Conservation (phyloP, 2,113 vertebrate species). For the Leucopsar rothschildi region DNA sequence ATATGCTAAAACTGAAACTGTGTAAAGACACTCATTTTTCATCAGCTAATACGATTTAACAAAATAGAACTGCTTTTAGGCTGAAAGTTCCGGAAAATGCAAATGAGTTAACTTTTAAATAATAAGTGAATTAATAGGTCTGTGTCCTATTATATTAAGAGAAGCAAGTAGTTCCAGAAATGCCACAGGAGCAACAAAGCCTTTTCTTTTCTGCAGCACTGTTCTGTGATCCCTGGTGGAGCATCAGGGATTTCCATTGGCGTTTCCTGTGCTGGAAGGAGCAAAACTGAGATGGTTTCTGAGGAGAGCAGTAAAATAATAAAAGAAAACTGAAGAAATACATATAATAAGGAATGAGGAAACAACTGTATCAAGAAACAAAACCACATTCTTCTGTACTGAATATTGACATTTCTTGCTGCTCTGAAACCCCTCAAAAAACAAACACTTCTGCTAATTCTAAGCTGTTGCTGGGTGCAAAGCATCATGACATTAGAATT, state of each 20-base stretch:
- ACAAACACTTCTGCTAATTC: neutral
- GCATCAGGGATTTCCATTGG: neutral
- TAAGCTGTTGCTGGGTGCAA: neutral
- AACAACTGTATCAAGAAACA: neutral
- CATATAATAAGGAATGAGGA: neutral
- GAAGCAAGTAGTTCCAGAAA: neutral
- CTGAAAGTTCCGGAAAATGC: neutral
- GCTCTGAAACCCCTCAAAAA: neutral
- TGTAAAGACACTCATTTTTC: neutral
- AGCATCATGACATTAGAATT: neutral
- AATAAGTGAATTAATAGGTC: neutral
- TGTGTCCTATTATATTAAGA: neutral
- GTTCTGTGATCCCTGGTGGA: neutral
- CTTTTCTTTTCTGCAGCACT: neutral
- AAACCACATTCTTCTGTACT: neutral
- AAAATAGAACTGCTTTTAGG: neutral
- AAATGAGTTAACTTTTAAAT: neutral
- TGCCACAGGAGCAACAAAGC: neutral
- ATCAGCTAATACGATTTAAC: neutral
- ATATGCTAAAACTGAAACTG: neutral
- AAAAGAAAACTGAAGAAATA: neutral
- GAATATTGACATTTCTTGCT: neutral
- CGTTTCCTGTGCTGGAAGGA: neutral
- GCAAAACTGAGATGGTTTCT: neutral
- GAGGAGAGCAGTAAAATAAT: neutral